phyloP scores from a whole-genome alignment of 2,113 vertebrate genomes.

The Rynchops niger region DNA sequence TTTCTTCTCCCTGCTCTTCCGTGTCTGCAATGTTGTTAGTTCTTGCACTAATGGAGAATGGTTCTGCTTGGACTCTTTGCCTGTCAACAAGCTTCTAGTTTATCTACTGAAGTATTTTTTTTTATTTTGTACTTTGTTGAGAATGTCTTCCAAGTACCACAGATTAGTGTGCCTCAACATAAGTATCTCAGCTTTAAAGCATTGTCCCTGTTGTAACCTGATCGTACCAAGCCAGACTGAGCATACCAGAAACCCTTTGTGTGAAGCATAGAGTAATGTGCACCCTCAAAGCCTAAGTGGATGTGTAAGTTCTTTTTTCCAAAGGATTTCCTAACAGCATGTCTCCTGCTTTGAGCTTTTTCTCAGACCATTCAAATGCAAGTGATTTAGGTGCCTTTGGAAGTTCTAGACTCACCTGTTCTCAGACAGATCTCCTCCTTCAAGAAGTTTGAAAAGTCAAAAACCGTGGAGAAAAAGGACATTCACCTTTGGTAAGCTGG shows the following conservation, averaged over 20 bases:
- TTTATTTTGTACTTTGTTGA: not conserved
- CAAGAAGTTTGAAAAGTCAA: not conserved
- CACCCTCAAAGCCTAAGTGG: not conserved
- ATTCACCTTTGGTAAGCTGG: not conserved
- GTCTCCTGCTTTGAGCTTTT: not conserved
- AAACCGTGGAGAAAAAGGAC: not conserved
- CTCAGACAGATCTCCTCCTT: not conserved
- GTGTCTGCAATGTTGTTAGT: not conserved
- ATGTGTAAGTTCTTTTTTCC: not conserved
- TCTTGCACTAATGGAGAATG: not conserved
- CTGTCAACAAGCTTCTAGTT: not conserved
- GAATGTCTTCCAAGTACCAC: not conserved
- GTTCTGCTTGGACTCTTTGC: not conserved
- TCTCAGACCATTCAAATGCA: not conserved
- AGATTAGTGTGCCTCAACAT: not conserved
- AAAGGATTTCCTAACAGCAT: not conserved
- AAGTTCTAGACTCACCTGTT: not conserved
- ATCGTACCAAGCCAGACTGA: not conserved
- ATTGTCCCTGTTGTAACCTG: not conserved
- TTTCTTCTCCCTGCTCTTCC: not conserved
- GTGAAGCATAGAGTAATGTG: not conserved
- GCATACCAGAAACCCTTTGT: not conserved
- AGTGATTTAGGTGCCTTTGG: not conserved
- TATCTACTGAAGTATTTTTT: not conserved
- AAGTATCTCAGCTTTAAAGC: not conserved